phyloP scores from a whole-genome alignment of 2,797 vertebrate species.

The Tangara arthus region DNA sequence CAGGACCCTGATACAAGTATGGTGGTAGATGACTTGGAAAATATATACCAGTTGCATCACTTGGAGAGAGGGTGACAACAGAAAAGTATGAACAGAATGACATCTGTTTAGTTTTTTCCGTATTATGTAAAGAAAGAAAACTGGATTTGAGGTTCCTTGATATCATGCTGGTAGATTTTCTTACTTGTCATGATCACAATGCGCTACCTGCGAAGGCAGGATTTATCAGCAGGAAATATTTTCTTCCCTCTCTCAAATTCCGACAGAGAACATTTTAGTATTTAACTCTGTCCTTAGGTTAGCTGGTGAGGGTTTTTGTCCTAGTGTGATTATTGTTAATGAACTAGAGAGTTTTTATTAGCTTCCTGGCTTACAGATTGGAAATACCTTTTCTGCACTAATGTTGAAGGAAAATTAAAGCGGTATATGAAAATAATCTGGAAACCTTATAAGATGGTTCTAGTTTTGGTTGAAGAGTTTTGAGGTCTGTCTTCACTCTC shows the following conservation, averaged over 20 bases:
- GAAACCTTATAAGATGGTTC: not conserved
- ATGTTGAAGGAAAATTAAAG: not conserved
- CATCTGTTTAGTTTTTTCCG: not conserved
- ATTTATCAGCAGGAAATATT: not conserved
- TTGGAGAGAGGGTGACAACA: not conserved
- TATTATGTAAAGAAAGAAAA: not conserved
- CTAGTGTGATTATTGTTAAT: not conserved
- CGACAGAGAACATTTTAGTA: not conserved
- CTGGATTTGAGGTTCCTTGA: not conserved
- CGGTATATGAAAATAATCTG: not conserved
- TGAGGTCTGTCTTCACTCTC: not conserved
- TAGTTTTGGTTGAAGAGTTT: not conserved
- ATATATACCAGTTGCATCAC: not conserved
- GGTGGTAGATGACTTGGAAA: not conserved
- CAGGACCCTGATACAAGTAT: not conserved
- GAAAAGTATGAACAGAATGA: not conserved
- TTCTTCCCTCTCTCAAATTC: not conserved
- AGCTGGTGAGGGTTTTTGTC: not conserved
- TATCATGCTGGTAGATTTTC: not conserved
- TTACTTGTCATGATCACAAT: not conserved
- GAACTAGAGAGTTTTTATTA: not conserved
- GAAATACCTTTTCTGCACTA: not conserved
- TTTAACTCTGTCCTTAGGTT: not conserved
- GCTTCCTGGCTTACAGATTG: not conserved
- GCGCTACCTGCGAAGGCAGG: not conserved